phyloP scores from a whole-genome alignment of 2,113 vertebrate species.

The Entelurus aequoreus region DNA sequence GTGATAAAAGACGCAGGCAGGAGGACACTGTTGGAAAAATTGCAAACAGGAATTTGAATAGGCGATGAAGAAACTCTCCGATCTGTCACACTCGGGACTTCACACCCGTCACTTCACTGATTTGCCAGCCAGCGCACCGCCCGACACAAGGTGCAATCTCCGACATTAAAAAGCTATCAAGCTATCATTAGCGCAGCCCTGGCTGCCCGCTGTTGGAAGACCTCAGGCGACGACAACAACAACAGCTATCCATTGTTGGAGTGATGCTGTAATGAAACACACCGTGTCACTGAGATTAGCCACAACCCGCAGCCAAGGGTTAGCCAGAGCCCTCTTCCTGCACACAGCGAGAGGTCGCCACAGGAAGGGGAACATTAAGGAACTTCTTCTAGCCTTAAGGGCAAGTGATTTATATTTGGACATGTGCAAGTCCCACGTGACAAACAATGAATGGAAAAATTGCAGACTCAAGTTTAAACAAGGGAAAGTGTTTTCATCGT shows the following conservation, averaged over 20 bases:
- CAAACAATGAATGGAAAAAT: slow-evolving; percentile 25
- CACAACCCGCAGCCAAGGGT: slow-evolving; percentile 36
- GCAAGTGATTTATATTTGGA: slow-evolving; percentile 44
- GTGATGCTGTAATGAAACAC: slow-evolving; percentile 39
- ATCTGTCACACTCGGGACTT: slow-evolving; percentile 16
- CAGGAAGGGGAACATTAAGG: slow-evolving; percentile 14
- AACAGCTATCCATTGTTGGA: slow-evolving; percentile 32
- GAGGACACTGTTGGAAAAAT: slow-evolving; percentile 6
- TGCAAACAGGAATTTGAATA: slow-evolving; percentile 23
- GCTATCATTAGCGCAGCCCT: slow-evolving; percentile 52
- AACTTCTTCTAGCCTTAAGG: slow-evolving; percentile 10
- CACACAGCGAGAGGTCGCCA: slow-evolving; percentile 15
- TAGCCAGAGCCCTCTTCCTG: slow-evolving; percentile 20
- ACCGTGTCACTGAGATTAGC: slow-evolving; percentile 52
- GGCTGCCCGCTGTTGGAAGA: slow-evolving; percentile 36
- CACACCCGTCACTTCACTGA: slow-evolving; percentile 30
- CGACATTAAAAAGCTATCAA: slow-evolving; percentile 65
- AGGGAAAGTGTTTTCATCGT: neutral
- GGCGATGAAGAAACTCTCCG: slow-evolving; percentile 17
- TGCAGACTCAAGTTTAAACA: slow-evolving; percentile 26
- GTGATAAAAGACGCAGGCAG: slow-evolving; percentile 37
- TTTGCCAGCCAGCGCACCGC: slow-evolving; percentile 34
- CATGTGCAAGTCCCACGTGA: slow-evolving; percentile 13
- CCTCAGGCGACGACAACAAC: slow-evolving; percentile 34
- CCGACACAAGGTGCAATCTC: slow-evolving; percentile 39